Evolutionary conservation across 1,140 invertebrate genomes (phyloP).

Genomic region (Aphidius gifuensis): DNA sequence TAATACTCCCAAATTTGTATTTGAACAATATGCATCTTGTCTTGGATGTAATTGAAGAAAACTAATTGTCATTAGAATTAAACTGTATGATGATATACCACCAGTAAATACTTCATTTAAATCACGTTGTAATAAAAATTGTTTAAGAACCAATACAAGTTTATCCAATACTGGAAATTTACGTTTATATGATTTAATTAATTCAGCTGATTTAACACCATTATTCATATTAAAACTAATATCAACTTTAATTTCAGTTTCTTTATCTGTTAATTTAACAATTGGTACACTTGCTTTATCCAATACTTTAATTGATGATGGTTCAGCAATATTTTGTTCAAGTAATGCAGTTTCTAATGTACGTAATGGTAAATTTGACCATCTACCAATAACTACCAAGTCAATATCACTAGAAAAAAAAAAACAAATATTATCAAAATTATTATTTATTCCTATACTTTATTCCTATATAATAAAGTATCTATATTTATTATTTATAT

Average conservation of each 20-base stretch:
- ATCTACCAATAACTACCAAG: slow-evolving; percentile 92
- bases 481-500: slow-evolving; percentile 18
- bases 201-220: slow-evolving; percentile 90
- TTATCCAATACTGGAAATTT: slow-evolving; percentile 86
- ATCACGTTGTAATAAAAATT: slow-evolving; percentile 94
- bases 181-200: slow-evolving; percentile 83
- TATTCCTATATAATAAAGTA: not conserved
- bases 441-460: not conserved
- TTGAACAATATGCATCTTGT: slow-evolving; percentile 60
- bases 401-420: slow-evolving; percentile 85
- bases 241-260: slow-evolving; percentile 91
- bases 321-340: slow-evolving; percentile 82
- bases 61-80: slow-evolving; percentile 97
- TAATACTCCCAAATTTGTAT: slow-evolving; percentile 86
- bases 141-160: slow-evolving; percentile 94
- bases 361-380: slow-evolving; percentile 85
- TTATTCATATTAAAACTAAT: slow-evolving; percentile 98
- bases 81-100: slow-evolving; percentile 96
- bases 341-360: slow-evolving; percentile 87
- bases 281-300: slow-evolving; percentile 98
- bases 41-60: slow-evolving; percentile 84
- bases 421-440: slow-evolving; percentile 6
- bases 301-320: slow-evolving; percentile 87
- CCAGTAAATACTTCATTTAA: slow-evolving; percentile 99
- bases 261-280: slow-evolving; percentile 93